Percentiles rank a stretch among this genome's conserved stretches.
phyloP scores from a whole-genome alignment of 2,797 vertebrate species.

The Delichon dasypus region DNA sequence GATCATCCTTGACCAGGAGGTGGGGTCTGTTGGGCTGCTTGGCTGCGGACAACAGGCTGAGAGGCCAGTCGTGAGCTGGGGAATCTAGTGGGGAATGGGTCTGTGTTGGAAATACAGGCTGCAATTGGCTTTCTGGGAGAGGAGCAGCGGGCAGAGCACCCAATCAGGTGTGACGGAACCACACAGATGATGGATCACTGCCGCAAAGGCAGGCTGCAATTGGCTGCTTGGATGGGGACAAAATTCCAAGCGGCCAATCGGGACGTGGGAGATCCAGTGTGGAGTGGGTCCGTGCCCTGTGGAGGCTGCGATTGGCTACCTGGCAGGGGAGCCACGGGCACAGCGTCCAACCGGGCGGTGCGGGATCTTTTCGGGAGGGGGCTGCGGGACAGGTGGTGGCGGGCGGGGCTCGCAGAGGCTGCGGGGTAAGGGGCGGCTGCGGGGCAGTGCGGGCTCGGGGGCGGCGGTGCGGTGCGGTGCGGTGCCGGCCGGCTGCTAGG shows the following conservation, averaged over 20 bases:
- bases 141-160: too few relatives aligned
- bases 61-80: rapidly evolving
- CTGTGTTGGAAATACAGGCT: not conserved
- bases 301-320: not conserved
- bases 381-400: not conserved
- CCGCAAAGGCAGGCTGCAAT: not conserved
- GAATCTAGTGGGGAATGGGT: not conserved
- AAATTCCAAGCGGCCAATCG: not conserved
- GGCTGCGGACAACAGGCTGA: rapidly evolving
- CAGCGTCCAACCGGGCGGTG: not conserved
- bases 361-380: not conserved
- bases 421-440: not conserved
- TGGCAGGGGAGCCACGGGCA: too few relatives aligned
- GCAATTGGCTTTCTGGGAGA: not conserved
- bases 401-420: not conserved
- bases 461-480: not conserved
- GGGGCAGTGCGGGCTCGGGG: not conserved
- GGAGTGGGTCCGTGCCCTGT: not conserved
- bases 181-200: rapidly evolving
- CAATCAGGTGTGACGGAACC: rapidly evolving
- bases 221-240: not conserved
- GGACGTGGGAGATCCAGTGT: not conserved
- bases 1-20: too few relatives aligned
- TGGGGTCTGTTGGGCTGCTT: not conserved
- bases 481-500: slow-evolving; percentile 63